Conservation (phyloP, 2,888 invertebrate species). For the Malacosoma neustria region DNA sequence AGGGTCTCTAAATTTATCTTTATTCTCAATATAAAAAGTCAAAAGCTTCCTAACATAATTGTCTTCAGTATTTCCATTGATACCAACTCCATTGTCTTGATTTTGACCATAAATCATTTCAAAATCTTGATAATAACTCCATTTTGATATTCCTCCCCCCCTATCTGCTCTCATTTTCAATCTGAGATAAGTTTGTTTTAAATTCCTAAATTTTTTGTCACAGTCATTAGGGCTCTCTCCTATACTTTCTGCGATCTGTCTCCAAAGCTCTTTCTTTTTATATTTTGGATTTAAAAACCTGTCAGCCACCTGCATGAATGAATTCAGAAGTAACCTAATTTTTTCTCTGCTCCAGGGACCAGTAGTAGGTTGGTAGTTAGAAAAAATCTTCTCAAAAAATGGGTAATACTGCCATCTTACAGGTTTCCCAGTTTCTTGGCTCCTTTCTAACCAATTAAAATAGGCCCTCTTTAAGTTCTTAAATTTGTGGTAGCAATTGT, state of each 20-base stretch:
- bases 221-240: constrained; percentile 42
- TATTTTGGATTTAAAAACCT: constrained; percentile 52
- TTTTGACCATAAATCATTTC: constrained; percentile 35
- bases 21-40: constrained; percentile 49
- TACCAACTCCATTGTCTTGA: background rate
- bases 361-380: constrained; percentile 40
- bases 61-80: constrained; percentile 21
- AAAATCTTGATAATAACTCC: constrained; percentile 58
- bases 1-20: constrained; percentile 48
- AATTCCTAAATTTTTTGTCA: constrained; percentile 60
- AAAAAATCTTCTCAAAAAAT: constrained; percentile 59
- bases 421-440: constrained; percentile 39
- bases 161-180: constrained; percentile 39
- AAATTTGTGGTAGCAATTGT: constrained; percentile 61
- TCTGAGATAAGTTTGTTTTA: constrained; percentile 57
- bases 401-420: constrained; percentile 56
- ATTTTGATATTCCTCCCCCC: constrained; percentile 42
- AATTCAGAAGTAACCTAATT: constrained; percentile 40
- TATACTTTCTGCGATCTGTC: constrained; percentile 41
- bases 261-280: constrained; percentile 61
- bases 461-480: constrained; percentile 60
- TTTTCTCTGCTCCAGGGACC: constrained; percentile 50
- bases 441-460: constrained; percentile 46
- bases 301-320: constrained; percentile 45
- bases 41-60: constrained; percentile 52